These are phyloP conservation scores for Spilosoma lubricipeda DNA, from an alignment of 2,888 invertebrate species.

Conservation along the genomic window DNA sequence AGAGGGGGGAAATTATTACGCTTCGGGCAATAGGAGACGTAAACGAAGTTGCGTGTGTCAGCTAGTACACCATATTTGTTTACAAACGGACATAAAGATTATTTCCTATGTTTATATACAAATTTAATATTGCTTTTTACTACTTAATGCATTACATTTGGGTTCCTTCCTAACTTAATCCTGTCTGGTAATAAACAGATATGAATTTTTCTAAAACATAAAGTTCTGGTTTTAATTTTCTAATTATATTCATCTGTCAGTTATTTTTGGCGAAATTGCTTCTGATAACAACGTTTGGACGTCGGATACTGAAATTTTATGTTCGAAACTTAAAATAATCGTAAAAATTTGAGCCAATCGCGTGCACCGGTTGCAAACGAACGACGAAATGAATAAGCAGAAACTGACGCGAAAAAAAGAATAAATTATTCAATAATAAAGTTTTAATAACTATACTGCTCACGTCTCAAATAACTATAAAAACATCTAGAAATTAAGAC, in stretches of 20 bases:
- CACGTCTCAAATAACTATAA: conserved; percentile 24
- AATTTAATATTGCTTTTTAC: neutral
- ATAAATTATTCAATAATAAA: conserved; percentile 15
- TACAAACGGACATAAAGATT: too few relatives aligned
- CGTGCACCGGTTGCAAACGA: conserved; percentile 45
- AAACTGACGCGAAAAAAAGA: conserved; percentile 22
- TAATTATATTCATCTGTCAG: conserved; percentile 35
- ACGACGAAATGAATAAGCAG: conserved; percentile 44
- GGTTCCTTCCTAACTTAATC: neutral
- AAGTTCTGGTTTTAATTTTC: conserved; percentile 11
- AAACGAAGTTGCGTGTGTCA: too few relatives aligned
- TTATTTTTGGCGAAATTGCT: conserved; percentile 42
- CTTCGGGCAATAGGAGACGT: too few relatives aligned
- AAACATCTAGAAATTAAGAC: neutral
- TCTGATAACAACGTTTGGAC: conserved; percentile 27
- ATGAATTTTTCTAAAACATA: neutral
- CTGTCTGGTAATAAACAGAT: neutral
- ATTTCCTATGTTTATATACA: neutral
- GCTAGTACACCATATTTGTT: too few relatives aligned
- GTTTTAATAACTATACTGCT: too few relatives aligned
- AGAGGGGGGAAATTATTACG: too few relatives aligned
- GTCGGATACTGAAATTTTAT: conserved; percentile 43
- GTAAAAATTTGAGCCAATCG: conserved; percentile 48
- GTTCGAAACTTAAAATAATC: conserved; percentile 52
- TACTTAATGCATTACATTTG: neutral